Evolutionary conservation across 2,113 vertebrate genomes (phyloP), one percentile per base, ranked within the genome.

Genomic region (Psophia crepitans): DNA sequence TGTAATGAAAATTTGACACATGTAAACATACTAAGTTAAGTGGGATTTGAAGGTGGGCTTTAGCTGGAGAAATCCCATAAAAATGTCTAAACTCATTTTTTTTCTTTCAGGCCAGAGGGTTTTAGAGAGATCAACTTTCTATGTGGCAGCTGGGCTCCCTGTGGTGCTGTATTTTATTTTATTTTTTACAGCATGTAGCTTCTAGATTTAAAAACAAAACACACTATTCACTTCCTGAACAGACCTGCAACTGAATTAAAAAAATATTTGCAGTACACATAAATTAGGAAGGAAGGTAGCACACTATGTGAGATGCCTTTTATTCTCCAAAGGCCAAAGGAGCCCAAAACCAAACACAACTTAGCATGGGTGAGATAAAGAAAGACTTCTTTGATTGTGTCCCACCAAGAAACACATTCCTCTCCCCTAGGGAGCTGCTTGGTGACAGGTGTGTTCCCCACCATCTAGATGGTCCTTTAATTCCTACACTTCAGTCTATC

Each of bases 101-200:
- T 94, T 85, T 91, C 74, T 87, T 90, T 93, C 78, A 56, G 86
- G 37, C 79, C 80, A 90, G 44, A 93, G 33, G 43, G 70, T 95
- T 96, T 97, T 92, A 90, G 87, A 87, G 81, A 87, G 69, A 95
- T 97, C 80, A 89, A 56, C 74, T 96, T 96, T 96, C 92, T 71
- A 63, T 64, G 63, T 93, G 73, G 94, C 94, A 96, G 94, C 86
- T 97, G 90, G 83, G 22, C 43, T 95, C 94, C 94, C 92, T 76
- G 73, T 15, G 28, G 93, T 89, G 74, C 32, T 95, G 57, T 94
- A 87, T 96, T 96, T 97, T 96, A 86, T 96, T 94, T 94, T 94
- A 94, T 87, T 12, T 81, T 96, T 97, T 97, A 95, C 77, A 79
- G 69, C 57, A 73, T 84, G 76, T 96, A 96, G 57, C 86, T 94